Conservation (phyloP, 2,113 vertebrate species). For the Seriola quinqueradiata region DNA sequence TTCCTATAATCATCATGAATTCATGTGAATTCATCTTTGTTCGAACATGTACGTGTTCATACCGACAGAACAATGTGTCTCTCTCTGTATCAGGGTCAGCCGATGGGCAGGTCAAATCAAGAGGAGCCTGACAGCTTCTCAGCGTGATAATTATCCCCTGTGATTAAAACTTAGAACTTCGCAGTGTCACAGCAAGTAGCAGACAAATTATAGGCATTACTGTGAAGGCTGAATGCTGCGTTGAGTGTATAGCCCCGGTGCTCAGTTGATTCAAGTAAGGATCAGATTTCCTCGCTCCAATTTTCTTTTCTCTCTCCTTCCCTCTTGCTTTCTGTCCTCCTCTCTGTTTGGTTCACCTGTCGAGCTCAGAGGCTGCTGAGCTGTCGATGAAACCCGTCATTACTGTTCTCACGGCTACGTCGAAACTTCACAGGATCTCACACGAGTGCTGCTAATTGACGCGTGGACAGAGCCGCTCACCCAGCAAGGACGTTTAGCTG, state of each 20-base stretch:
- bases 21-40: neutral
- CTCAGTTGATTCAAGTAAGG: conserved; percentile 21
- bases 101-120: neutral
- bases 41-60: neutral
- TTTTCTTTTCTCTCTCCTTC: neutral
- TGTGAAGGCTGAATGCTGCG: conserved; percentile 25
- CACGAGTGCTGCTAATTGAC: conserved; percentile 25
- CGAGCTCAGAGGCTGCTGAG: neutral
- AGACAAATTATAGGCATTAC: conserved; percentile 64
- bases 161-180: conserved; percentile 59
- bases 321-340: neutral
- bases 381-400: conserved; percentile 36
- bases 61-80: neutral
- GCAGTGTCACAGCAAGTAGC: conserved; percentile 44
- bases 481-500: conserved; percentile 1
- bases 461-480: neutral
- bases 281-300: conserved; percentile 20
- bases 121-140: conserved; percentile 2
- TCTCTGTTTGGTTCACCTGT: conserved; percentile 25
- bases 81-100: neutral
- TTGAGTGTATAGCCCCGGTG: neutral
- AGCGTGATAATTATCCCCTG: conserved; percentile 47
- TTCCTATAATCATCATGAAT: neutral
- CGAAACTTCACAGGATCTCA: conserved; percentile 9
- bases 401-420: neutral